Evolutionary conservation across 2,888 invertebrate genomes (phyloP).

Genomic region (Teleogryllus oceanicus): DNA sequence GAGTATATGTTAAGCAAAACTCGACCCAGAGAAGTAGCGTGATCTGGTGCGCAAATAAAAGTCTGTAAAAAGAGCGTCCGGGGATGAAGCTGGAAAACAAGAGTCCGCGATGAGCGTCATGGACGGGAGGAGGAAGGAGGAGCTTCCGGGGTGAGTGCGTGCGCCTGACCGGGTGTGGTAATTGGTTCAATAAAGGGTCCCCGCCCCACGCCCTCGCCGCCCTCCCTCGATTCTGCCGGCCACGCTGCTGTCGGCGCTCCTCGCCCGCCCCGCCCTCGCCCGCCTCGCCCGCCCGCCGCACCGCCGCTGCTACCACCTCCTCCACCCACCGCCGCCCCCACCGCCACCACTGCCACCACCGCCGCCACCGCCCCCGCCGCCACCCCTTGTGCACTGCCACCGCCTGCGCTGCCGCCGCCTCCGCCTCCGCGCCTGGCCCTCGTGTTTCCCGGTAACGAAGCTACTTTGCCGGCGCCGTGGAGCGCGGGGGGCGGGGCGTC

Average conservation of each 20-base stretch:
- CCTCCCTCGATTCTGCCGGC: not conserved
- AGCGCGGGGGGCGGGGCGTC: not conserved
- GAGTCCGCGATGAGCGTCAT: not conserved
- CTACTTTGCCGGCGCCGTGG: slow-evolving; percentile 26
- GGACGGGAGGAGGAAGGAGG: not conserved
- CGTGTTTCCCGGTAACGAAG: slow-evolving; percentile 27
- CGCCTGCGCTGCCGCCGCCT: not conserved
- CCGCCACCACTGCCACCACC: not conserved
- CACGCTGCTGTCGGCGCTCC: not conserved
- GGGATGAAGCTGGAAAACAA: not conserved
- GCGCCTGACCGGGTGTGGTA: slow-evolving; percentile 24
- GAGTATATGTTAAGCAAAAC: too few relatives aligned
- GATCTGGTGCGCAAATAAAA: too few relatives aligned
- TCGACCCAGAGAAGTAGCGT: too few relatives aligned
- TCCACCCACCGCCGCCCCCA: slow-evolving; percentile 12
- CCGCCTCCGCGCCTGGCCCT: not conserved
- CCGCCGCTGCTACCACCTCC: not conserved
- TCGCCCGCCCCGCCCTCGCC: too few relatives aligned
- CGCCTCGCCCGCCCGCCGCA: too few relatives aligned
- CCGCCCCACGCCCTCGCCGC: slow-evolving; percentile 3
- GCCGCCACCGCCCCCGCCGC: slow-evolving; percentile 23
- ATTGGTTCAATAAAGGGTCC: not conserved
- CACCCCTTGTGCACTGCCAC: not conserved
- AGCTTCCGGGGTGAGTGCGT: not conserved
- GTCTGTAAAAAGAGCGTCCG: too few relatives aligned